A percentile compares a stretch with the other conserved stretches of the same genome.
phyloP scores from a whole-genome alignment of 1,140 invertebrate species.

The Planococcus citri region DNA sequence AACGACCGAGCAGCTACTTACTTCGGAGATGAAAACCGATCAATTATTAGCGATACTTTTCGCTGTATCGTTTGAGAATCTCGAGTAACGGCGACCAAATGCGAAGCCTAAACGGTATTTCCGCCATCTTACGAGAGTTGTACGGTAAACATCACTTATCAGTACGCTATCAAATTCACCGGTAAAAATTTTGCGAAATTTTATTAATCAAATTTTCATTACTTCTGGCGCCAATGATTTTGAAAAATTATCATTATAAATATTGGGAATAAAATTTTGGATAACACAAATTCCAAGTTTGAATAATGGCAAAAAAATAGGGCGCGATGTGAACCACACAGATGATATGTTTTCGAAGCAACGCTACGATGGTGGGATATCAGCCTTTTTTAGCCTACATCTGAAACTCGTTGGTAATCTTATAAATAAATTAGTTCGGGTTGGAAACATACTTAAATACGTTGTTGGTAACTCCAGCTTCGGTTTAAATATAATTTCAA shows the following conservation, averaged over 20 bases:
- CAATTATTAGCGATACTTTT: not conserved
- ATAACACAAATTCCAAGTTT: conserved; percentile 1
- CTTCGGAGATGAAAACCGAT: not conserved
- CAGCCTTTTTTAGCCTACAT: not conserved
- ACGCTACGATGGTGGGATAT: not conserved
- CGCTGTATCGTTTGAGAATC: not conserved
- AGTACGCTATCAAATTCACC: not conserved
- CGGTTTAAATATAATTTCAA: not conserved
- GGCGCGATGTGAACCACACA: not conserved
- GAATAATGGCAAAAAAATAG: not conserved
- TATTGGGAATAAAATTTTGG: not conserved
- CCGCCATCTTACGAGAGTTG: not conserved
- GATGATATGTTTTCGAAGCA: not conserved
- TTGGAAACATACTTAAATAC: not conserved
- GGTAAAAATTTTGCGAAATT: not conserved
- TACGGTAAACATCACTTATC: not conserved
- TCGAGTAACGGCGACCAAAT: not conserved
- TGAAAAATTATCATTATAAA: not conserved
- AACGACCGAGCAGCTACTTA: not conserved
- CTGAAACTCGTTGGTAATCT: not conserved
- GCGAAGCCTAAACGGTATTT: not conserved
- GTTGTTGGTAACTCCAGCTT: not conserved
- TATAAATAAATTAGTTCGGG: not conserved
- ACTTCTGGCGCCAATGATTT: not conserved
- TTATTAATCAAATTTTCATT: not conserved